Evolutionary conservation across 2,113 vertebrate genomes (phyloP).

Genomic region (Spea bombifrons): DNA sequence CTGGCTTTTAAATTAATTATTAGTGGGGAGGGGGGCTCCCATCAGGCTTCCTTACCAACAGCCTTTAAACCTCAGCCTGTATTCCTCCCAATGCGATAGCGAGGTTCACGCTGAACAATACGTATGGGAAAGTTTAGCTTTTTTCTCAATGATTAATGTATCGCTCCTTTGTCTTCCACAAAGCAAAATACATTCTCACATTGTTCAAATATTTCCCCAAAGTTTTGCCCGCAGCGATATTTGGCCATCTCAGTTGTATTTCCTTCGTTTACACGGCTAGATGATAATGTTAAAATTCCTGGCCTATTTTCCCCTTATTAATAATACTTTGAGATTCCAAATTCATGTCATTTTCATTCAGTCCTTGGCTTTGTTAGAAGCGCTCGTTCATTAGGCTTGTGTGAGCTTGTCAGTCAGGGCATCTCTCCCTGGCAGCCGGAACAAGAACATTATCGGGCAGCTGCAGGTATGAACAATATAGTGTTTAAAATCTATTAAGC

Average conservation of each 20-base stretch:
- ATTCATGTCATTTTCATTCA: neutral
- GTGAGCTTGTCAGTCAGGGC: conserved; percentile 2
- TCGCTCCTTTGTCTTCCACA: conserved; percentile 26
- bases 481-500: too few species aligned
- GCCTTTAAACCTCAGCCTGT: neutral
- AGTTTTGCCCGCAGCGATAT: conserved; percentile 18
- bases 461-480: neutral
- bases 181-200: conserved; percentile 33
- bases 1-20: neutral
- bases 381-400: conserved; percentile 3
- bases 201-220: conserved; percentile 40
- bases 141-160: conserved; percentile 39
- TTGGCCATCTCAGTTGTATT: conserved; percentile 17
- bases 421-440: neutral
- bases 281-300: conserved; percentile 33
- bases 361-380: conserved; percentile 13
- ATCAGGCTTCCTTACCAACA: neutral
- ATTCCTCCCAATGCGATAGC: neutral
- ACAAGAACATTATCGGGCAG: neutral
- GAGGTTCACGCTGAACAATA: neutral
- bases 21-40: neutral
- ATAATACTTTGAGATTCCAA: conserved; percentile 13
- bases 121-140: conserved; percentile 15
- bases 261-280: conserved; percentile 37
- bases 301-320: neutral